Conservation (phyloP, 2,113 vertebrate genomes). For the Ammospiza caudacuta region DNA sequence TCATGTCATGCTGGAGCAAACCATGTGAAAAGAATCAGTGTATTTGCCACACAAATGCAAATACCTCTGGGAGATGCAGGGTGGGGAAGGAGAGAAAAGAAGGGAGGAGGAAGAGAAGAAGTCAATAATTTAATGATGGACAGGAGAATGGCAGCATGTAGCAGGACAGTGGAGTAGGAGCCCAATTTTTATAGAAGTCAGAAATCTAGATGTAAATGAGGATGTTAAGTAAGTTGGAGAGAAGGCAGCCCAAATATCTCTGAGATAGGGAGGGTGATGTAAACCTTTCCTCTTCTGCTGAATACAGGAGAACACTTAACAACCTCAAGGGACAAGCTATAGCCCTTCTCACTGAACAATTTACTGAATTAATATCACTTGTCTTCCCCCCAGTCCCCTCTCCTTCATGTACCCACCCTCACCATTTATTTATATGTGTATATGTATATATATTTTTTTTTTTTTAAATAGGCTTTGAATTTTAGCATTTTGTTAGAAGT, state of each 20-base stretch:
- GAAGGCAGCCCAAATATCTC: neutral
- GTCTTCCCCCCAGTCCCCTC: fast-evolving
- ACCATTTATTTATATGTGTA: neutral
- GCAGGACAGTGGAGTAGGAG: neutral
- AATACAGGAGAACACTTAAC: neutral
- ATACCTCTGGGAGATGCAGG: neutral
- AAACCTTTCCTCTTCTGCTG: neutral
- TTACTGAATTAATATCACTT: neutral
- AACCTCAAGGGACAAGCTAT: neutral
- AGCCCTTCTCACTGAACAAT: neutral
- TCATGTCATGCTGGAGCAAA: constrained; percentile 10
- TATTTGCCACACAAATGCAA: constrained; percentile 42
- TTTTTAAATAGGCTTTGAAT: neutral
- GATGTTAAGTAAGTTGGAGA: neutral
- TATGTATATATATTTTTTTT: no score
- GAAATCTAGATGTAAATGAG: neutral
- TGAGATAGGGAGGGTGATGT: neutral
- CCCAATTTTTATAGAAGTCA: neutral
- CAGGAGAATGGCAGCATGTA: neutral
- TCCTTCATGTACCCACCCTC: neutral
- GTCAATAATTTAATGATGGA: neutral
- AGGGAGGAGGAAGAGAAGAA: neutral
- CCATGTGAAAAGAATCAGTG: neutral
- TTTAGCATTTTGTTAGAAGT: neutral
- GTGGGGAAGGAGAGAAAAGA: neutral